phyloP scores from a whole-genome alignment of 2,113 vertebrate species.

The Axis porcinus region DNA sequence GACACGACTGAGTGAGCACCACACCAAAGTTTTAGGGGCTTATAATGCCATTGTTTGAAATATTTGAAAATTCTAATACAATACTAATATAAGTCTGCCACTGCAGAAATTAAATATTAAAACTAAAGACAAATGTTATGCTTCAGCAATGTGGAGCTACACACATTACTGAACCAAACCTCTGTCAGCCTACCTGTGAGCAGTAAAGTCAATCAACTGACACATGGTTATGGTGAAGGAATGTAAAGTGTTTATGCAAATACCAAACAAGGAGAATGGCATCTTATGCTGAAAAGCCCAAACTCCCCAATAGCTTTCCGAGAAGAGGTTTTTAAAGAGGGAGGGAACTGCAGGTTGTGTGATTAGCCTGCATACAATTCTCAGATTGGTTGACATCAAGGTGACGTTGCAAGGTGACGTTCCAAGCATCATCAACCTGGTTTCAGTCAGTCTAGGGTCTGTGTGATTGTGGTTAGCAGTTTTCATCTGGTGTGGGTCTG shows the following conservation, averaged over 20 bases:
- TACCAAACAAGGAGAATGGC: neutral
- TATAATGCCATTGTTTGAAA: neutral
- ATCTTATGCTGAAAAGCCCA: neutral
- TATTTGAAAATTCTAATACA: neutral
- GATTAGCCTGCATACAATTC: neutral
- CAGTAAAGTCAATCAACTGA: neutral
- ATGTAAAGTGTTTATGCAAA: neutral
- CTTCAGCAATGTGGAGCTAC: neutral
- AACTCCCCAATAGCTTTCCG: neutral
- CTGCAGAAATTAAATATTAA: constrained; percentile 2
- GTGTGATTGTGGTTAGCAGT: neutral
- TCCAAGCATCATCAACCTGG: neutral
- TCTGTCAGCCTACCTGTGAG: no score
- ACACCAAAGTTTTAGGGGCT: neutral
- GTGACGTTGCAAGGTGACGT: neutral
- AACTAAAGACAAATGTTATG: neutral
- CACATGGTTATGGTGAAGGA: neutral
- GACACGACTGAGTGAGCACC: neutral
- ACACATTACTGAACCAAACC: neutral
- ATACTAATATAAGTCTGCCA: neutral
- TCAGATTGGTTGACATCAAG: neutral
- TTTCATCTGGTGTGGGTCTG: neutral
- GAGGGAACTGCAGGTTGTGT: neutral
- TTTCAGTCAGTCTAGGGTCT: neutral
- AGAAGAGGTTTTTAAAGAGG: neutral